Evolutionary conservation across 2,113 vertebrate genomes (phyloP), one percentile per base, ranked within the genome.

Genomic region (Paralichthys olivaceus): DNA sequence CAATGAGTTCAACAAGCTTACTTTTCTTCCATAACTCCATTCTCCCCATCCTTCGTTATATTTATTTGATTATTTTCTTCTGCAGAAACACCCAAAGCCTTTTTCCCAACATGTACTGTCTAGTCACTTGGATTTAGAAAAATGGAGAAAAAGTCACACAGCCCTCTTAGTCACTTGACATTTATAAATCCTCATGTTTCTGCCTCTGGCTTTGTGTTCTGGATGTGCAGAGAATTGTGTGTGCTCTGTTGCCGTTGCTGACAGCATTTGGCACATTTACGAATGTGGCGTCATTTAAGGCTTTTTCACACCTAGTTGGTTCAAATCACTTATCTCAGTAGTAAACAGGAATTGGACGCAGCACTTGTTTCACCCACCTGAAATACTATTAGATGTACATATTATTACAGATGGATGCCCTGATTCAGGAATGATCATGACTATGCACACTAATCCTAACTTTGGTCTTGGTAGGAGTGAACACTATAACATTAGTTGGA

Each of bases 131-230:
- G 13, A 86, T 80, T 61, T 34, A 22, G 4, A 60, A 58, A 64
- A 77, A 80, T 51, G 4, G 70, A 64, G 22, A 23, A 58, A 79
- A 86, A 85, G 83, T 79, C 81, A 58, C 40, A 7, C 55, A 74
- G 75, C 68, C 75, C 51, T 80, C 55, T 83, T 57, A 72, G 79
- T 80, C 72, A 73, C 45, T 82, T 90, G 85, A 91, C 90, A 90
- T 92, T 90, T 87, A 80, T 45, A 53, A 84, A 80, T 78, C 68
- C 79, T 86, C 57, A 14, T 90, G 84, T 87, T 85, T 83, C 79
- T 72, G 82, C 82, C 79, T 63, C 75, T 84, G 70, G 87, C 81
- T 72, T 71, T 25, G 60, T 49, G 55, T 79, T 82, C 61, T 47
- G 37, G 53, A 45, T 75, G 73, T 40, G 71, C 57, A 66, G 74